Evolutionary conservation across 2,888 invertebrate species (phyloP).

Genomic region (Phragmatobia fuliginosa): DNA sequence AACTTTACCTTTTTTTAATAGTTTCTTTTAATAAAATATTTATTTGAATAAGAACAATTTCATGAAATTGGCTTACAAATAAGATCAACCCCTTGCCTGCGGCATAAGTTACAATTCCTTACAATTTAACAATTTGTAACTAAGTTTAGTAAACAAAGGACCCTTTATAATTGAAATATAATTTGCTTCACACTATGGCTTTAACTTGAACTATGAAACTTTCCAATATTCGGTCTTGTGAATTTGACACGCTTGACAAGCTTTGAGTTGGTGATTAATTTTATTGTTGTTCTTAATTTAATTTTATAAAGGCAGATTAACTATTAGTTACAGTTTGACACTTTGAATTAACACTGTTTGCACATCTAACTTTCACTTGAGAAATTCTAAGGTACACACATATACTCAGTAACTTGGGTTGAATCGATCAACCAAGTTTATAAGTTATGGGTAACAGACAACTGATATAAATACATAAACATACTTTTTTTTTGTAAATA

Average conservation of each 20-base stretch:
- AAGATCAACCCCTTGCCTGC: neutral
- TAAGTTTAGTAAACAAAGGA: slow-evolving; percentile 21
- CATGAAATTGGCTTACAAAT: neutral
- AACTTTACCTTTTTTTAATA: neutral
- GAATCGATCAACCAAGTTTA: neutral
- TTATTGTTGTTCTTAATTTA: slow-evolving; percentile 19
- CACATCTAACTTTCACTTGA: neutral
- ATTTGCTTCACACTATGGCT: slow-evolving; percentile 21
- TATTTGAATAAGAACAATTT: neutral
- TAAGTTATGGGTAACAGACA: neutral
- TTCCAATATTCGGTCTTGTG: slow-evolving; percentile 16
- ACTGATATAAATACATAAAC: too few relatives aligned
- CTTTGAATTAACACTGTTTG: neutral
- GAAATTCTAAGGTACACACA: neutral
- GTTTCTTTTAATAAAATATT: neutral
- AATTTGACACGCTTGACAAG: slow-evolving; percentile 21
- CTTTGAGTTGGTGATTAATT: slow-evolving; percentile 21
- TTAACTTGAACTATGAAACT: slow-evolving; percentile 21
- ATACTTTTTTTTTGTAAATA: too few relatives aligned
- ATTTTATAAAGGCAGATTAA: slow-evolving; percentile 13
- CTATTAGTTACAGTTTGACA: neutral
- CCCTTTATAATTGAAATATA: slow-evolving; percentile 27
- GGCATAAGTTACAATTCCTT: slow-evolving; percentile 8
- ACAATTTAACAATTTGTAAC: slow-evolving; percentile 13
- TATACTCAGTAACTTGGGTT: neutral